Evolutionary conservation across 1,140 invertebrate genomes (phyloP).

Genomic region (Caenorhabditis remanei): DNA sequence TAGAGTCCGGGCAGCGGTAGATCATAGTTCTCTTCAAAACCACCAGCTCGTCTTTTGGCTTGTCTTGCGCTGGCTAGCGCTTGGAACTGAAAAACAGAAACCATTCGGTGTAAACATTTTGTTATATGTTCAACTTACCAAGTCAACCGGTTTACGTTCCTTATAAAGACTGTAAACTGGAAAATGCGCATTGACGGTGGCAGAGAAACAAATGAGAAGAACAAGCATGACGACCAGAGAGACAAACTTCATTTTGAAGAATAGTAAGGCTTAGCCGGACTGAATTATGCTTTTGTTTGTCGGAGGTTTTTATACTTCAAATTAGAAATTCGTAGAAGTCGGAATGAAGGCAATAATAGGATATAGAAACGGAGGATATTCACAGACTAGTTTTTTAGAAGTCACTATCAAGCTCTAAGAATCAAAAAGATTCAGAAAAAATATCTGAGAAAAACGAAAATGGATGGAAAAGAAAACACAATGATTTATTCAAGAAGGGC

Average conservation of each 20-base stretch:
- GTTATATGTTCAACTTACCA: neutral
- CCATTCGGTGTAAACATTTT: neutral
- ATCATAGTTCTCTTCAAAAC: slow-evolving; percentile 21
- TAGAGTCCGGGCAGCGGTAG: slow-evolving; percentile 15
- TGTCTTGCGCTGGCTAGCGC: slow-evolving; percentile 19
- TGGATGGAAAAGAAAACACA: neutral
- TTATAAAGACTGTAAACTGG: slow-evolving; percentile 51
- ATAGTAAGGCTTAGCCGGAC: neutral
- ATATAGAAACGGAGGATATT: neutral
- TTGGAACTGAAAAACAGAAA: slow-evolving; percentile 36
- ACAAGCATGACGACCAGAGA: neutral
- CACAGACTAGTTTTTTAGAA: neutral
- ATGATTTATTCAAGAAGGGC: neutral
- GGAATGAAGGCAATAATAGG: neutral
- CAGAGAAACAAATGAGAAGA: neutral
- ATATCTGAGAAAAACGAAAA: neutral
- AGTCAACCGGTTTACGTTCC: slow-evolving; percentile 47
- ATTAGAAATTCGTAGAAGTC: neutral
- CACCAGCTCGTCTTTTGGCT: slow-evolving; percentile 15
- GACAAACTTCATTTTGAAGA: slow-evolving; percentile 1
- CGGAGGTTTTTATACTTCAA: neutral
- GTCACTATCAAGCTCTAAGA: neutral
- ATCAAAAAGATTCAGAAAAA: neutral
- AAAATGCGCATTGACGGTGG: slow-evolving; percentile 29
- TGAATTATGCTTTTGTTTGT: slow-evolving; percentile 12